Base-by-base conservation (phyloP, 2,888 invertebrate genomes). In the Drosophila putrida region DNA sequence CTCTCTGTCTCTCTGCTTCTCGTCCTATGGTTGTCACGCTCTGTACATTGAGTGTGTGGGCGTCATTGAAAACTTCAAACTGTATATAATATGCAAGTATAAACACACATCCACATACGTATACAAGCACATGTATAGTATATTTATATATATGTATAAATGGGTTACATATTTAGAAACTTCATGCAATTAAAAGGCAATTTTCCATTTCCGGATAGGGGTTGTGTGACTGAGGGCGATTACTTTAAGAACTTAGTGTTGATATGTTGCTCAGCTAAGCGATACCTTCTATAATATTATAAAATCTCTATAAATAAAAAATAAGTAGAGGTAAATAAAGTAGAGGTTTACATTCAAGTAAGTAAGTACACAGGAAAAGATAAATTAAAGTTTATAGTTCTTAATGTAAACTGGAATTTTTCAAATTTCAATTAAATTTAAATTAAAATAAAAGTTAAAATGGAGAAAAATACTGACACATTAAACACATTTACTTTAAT, bases 131-230 rank as follows among this genome's bases (percentile, higher is more conserved):
- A 20, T 3, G 28, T 35, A 0, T 59, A 27, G n/a, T 41, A 0
- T 27, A 20, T 54, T 1, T n/a, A 43, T 53, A 27, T 27, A 38
- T 58, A 36, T 46, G 13, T 46, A 13, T 53, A 38, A 46, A 31
- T 58, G 20, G 28, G 46, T 51, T 50, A 66, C 53, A 54, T 55
- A 46, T 51, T 66, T 47, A n/a, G 44, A 46, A 77, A 72, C 57
- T 73, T 84, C 66, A 71, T 74, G 66, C 82, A 82, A 82, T 82
- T 87, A 87, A 84, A 82, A 81, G 64, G 55, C 85, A 78, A 82
- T 87, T 82, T 84, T 58, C 71, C 68, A 64, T 69, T 73, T 68
- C 60, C 75, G 58, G 78, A 20, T 65, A 51, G 61, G 58, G 51
- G 38, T 70, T 62, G 64, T 74, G 70, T 66, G 70, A 74, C 70